Evolutionary conservation across 2,888 invertebrate species (phyloP).

Genomic region (Dolichomitus sp.): DNA sequence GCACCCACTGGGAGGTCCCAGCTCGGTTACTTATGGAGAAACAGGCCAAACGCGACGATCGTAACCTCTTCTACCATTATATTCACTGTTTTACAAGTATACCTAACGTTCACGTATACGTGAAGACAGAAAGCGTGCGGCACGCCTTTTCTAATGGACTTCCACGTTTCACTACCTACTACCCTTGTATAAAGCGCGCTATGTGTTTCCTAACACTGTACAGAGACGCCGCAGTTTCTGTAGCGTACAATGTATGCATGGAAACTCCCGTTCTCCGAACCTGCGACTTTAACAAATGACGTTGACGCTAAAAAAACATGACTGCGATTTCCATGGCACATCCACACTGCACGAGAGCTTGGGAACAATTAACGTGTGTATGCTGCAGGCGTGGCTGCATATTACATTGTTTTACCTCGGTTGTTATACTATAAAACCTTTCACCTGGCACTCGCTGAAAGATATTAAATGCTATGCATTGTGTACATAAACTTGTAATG

Average conservation of each 20-base stretch:
- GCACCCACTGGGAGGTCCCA: conserved; percentile 26
- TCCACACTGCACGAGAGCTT: conserved; percentile 5
- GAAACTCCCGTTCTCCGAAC: not conserved
- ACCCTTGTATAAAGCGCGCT: not conserved
- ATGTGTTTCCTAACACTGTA: not conserved
- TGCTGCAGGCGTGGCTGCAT: conserved; percentile 29
- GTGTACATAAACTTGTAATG: conserved; percentile 49
- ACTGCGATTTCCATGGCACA: conserved; percentile 31
- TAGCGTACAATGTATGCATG: conserved; percentile 18
- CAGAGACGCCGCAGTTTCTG: not conserved
- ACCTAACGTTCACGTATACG: conserved; percentile 4
- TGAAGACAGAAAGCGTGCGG: conserved; percentile 22
- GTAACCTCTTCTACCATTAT: conserved; percentile 16
- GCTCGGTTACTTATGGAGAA: conserved; percentile 29
- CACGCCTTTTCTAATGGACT: conserved; percentile 45
- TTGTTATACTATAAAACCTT: conserved; percentile 51
- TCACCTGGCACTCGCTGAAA: conserved; percentile 41
- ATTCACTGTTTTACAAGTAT: conserved; percentile 1
- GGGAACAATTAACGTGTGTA: conserved; percentile 53
- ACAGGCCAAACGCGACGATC: conserved; percentile 45
- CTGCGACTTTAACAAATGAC: conserved; percentile 41
- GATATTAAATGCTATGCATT: conserved; percentile 51
- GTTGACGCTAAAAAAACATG: conserved; percentile 41
- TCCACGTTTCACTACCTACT: conserved; percentile 1
- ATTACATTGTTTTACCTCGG: conserved; percentile 56